These are phyloP conservation scores for Echiichthys vipera DNA, from an alignment of 2,797 vertebrate species.

Conservation along the genomic window DNA sequence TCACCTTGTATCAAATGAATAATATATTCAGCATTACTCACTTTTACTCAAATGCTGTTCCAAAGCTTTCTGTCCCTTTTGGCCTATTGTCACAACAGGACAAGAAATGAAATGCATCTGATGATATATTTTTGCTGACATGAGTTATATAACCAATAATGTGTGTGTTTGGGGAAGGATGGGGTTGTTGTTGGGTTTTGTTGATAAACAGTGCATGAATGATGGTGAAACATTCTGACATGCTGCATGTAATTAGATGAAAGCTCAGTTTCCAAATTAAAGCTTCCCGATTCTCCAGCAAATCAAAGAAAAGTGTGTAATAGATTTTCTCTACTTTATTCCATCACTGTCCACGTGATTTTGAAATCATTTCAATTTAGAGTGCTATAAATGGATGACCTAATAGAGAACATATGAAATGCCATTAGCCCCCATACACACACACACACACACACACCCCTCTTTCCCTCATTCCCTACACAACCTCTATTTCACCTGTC, in stretches of 20 bases:
- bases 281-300: not conserved
- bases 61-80: slow-evolving; percentile 30
- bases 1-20: slow-evolving; percentile 64
- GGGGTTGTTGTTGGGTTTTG: not conserved
- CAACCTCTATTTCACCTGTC: slow-evolving; percentile 24
- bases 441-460: not conserved
- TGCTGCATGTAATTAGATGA: not conserved
- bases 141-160: slow-evolving; percentile 37
- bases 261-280: slow-evolving; percentile 9
- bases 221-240: slow-evolving; percentile 25
- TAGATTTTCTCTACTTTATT: not conserved
- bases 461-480: slow-evolving; percentile 3
- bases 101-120: slow-evolving; percentile 26
- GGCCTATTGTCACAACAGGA: slow-evolving; percentile 44
- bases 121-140: slow-evolving; percentile 29
- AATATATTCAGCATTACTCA: slow-evolving; percentile 63
- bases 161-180: not conserved
- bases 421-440: no score
- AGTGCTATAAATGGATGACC: not conserved
- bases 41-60: slow-evolving; percentile 47
- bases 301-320: not conserved
- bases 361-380: not conserved
- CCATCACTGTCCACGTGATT: not conserved
- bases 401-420: not conserved
- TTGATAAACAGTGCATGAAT: slow-evolving; percentile 10